phyloP scores from a whole-genome alignment of 2,888 invertebrate genomes.

The Cryptus viduatorius region DNA sequence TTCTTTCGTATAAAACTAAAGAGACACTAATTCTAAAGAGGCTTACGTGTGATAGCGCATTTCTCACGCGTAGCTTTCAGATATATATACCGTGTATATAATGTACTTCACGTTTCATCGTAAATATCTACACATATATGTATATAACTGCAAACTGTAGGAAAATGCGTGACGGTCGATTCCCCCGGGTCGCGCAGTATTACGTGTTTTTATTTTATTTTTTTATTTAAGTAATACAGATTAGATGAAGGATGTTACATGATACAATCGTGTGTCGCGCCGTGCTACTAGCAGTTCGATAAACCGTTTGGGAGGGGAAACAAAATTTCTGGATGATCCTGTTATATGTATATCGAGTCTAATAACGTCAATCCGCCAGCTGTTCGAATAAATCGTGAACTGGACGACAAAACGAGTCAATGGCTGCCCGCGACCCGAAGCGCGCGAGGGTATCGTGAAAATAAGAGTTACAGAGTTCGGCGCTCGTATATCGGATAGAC shows the following conservation, averaged over 20 bases:
- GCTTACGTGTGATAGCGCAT: conserved; percentile 13
- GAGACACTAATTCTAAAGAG: conserved; percentile 14
- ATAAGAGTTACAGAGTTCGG: not conserved
- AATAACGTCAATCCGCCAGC: conserved; percentile 10
- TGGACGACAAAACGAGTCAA: not conserved
- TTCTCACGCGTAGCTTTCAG: conserved; percentile 19
- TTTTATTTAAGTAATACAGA: not conserved
- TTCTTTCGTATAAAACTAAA: not conserved
- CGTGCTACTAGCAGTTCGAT: conserved; percentile 3
- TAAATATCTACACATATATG: conserved; percentile 20
- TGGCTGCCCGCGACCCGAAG: not conserved
- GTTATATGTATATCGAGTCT: conserved; percentile 1
- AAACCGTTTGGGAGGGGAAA: conserved; percentile 12
- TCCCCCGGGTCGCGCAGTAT: conserved; percentile 30
- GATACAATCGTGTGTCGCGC: conserved; percentile 3
- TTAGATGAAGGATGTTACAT: conserved; percentile 4
- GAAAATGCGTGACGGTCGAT: conserved; percentile 48
- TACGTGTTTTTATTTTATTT: not conserved
- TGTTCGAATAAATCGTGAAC: not conserved
- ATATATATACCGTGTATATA: conserved; percentile 1
- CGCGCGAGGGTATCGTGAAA: conserved; percentile 8
- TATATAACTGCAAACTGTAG: conserved; percentile 2
- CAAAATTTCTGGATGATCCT: conserved; percentile 13
- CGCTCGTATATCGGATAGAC: not conserved
- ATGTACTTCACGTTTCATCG: conserved; percentile 5